Evolutionary conservation across 2,113 vertebrate genomes (phyloP), one percentile per base, ranked within the genome.

Genomic region (Mesitornis unicolor): DNA sequence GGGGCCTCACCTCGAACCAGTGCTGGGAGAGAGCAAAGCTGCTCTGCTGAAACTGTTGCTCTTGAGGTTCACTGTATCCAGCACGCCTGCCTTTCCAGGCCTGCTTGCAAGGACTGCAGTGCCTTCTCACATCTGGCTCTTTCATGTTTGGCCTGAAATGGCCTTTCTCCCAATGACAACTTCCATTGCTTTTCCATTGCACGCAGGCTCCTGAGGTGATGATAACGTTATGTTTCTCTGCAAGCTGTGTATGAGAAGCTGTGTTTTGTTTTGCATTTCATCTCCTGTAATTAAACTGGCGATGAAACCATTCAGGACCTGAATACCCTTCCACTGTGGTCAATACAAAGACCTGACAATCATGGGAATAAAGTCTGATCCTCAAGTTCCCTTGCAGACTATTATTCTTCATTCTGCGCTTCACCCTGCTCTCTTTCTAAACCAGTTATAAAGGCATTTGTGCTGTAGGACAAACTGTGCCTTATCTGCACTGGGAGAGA

Each of bases 121-220:
- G 84, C 48, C 65, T 54, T 31, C 9, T 63, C 59, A 77, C 90
- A 94, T 93, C 92, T 96, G 92, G 50, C 29, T 56, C 51, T 56
- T 74, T 92, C 83, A 40, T 81, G 86, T 74, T 38, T 94, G 90
- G 54, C 93, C 93, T 90, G 59, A 80, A 83, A 91, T 77, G 67
- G 82, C 91, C 93, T 87, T 74, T 90, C 75, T 85, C 22, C 51
- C 45, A 50, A 65, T 70, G 75, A 54, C 63, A 74, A n/a, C n/a
- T n/a, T n/a, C n/a, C n/a, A n/a, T n/a, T n/a, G 8, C 50, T 83
- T 87, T 74, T 85, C 78, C 54, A n/a, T 9, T 65, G 74, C 82
- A 85, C 0, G 29, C 56, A 26, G 61, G 60, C 35, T 96, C 28
- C 85, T 63, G 83, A 92, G 63, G 28, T 68, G 88, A 88, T 25